Conservation (phyloP, 2,113 vertebrate species). For the Zeus faber region DNA sequence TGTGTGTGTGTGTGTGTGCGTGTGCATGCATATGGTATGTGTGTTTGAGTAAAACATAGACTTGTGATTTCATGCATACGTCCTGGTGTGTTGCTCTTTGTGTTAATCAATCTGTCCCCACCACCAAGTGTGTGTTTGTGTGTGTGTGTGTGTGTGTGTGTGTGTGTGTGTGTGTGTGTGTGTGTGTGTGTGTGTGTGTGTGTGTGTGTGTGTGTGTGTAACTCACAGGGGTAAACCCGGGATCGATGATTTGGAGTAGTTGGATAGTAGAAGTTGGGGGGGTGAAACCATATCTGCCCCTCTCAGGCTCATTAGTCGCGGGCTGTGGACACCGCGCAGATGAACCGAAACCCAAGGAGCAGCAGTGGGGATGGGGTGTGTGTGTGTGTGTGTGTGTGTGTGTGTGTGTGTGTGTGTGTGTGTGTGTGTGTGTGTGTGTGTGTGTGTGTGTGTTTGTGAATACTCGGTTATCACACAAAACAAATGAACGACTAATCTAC, state of each 20-base stretch:
- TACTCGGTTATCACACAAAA: no score
- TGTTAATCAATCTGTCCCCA: neutral
- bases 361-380: constrained; percentile 11
- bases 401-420: neutral
- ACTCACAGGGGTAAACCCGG: constrained; percentile 44
- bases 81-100: no score
- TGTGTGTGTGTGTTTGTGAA: neutral
- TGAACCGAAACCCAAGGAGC: constrained; percentile 63
- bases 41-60: neutral
- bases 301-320: constrained; percentile 57
- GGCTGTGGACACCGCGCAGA: constrained; percentile 63
- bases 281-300: constrained; percentile 49
- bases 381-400: neutral
- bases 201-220: constrained; percentile 6
- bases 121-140: neutral
- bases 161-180: constrained; percentile 1
- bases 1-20: neutral
- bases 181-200: constrained; percentile 1
- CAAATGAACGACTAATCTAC: no score
- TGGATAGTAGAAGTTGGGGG: constrained; percentile 4
- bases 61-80: neutral
- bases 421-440: neutral
- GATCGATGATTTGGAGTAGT: constrained; percentile 46
- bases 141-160: neutral
- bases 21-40: neutral